phyloP scores from a whole-genome alignment of 2,797 vertebrate genomes.

The Nasua narica region DNA sequence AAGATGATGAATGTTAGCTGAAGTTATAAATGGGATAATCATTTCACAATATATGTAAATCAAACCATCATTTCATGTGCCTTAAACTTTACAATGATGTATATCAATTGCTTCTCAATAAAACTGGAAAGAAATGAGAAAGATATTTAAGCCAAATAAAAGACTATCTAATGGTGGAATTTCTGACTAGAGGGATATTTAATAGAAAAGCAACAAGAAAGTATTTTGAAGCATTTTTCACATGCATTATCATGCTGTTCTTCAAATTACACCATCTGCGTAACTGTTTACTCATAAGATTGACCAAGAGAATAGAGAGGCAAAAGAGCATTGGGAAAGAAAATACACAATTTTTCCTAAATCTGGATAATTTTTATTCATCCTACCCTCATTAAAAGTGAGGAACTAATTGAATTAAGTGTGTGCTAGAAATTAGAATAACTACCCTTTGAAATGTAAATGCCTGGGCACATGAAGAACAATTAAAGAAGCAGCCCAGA shows the following conservation, averaged over 20 bases:
- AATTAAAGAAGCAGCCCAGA: not conserved
- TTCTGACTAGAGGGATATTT: not conserved
- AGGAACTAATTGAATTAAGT: slow-evolving; percentile 57
- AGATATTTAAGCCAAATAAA: not conserved
- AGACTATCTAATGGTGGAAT: not conserved
- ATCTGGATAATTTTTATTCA: slow-evolving; percentile 30
- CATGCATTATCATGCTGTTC: not conserved
- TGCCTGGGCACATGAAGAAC: not conserved
- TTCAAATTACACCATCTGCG: slow-evolving; percentile 28
- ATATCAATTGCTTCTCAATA: not conserved
- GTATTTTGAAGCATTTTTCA: slow-evolving; percentile 28
- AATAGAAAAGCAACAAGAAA: not conserved
- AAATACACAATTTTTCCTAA: not conserved
- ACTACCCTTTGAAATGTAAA: slow-evolving; percentile 59
- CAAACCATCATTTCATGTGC: not conserved
- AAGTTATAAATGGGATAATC: not conserved
- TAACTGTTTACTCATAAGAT: slow-evolving; percentile 12
- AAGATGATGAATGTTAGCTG: not conserved
- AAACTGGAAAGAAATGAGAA: not conserved
- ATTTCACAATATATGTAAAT: not conserved
- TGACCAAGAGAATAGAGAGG: not conserved
- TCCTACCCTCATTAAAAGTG: slow-evolving; percentile 38
- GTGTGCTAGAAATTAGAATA: slow-evolving; percentile 55
- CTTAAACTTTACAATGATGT: not conserved
- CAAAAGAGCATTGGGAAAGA: not conserved